Evolutionary conservation across 2,888 invertebrate genomes (phyloP), one percentile per base, ranked within the genome.

Genomic region (Chymomyza procnemis): DNA sequence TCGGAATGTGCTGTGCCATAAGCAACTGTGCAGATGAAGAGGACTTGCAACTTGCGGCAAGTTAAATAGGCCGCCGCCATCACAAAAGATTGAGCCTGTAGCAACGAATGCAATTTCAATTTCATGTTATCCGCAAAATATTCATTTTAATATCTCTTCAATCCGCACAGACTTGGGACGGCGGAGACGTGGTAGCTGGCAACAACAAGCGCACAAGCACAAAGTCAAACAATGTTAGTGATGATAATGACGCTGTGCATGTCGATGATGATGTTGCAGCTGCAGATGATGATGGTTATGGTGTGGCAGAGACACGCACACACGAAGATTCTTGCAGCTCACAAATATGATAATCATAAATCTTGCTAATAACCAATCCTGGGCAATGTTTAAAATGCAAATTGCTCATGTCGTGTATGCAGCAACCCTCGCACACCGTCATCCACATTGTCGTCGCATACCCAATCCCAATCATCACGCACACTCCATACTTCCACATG

Each of bases 351-450:
- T 87, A 89, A 88, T 88, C 90, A 90, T 89, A 90, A 90, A 89
- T 88, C 87, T 89, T 86, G 87, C 89, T 89, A 89, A 90, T 90
- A 90, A 89, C 90, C 90, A 90, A 90, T 90, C 90, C 88, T 79
- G 80, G 71, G 76, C 77, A 75, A 86, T 88, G 88, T 78, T 88
- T 87, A 76, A 88, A 88, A 90, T 90, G 90, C 90, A 90, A 90
- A 90, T 90, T 90, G 89, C 85, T 89, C 88, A 88, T 89, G 89
- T 88, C 56, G 56, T 18, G 30, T n/a, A 56, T 8, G 16, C 22
- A 41, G 16, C 22, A 41, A 41, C 34, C 34, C 34, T 41, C 34
- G 1, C 34, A 12, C 34, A 12, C 12, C 34, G 34, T 41, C 12
- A 12, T 30, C 26, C 6, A 22, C 26, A 8, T 26, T 55, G 55